Conservation (phyloP, 53 echinoderm and acorn worm species). For the Holothuria leucospilota region DNA sequence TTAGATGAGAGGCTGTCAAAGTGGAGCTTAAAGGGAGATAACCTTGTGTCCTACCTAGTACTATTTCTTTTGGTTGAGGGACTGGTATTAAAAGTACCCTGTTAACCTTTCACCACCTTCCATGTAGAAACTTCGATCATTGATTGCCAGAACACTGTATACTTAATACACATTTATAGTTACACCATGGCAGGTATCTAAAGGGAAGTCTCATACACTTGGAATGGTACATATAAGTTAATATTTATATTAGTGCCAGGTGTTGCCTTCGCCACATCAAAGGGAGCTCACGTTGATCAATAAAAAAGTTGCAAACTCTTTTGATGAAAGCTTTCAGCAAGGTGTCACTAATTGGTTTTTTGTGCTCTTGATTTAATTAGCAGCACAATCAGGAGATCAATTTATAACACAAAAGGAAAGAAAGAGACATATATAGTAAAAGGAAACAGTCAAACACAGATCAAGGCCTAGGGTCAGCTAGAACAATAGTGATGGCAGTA, state of each 20-base stretch:
- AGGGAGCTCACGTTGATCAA: constrained; percentile 12
- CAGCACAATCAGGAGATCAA: constrained; percentile 1
- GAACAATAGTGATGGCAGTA: background rate
- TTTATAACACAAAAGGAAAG: background rate
- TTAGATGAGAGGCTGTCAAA: no score
- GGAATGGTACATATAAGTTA: background rate
- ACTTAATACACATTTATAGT: no score
- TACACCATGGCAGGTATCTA: no score
- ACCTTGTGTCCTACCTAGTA: no score
- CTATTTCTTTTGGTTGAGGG: no score
- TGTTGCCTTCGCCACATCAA: constrained; percentile 18
- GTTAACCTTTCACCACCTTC: no score
- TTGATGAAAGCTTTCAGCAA: constrained; percentile 14
- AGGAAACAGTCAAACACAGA: background rate
- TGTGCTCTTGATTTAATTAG: background rate
- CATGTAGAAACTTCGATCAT: no score
- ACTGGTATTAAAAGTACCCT: no score
- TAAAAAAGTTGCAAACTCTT: background rate
- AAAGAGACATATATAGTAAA: background rate
- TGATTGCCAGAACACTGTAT: no score
- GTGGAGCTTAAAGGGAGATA: no score
- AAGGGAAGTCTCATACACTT: no score
- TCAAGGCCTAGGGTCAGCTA: background rate
- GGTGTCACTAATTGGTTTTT: constrained; percentile 42
- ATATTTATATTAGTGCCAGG: constrained; percentile 21